Conservation (phyloP, 1,140 invertebrate genomes). For the Bombus turneri region DNA sequence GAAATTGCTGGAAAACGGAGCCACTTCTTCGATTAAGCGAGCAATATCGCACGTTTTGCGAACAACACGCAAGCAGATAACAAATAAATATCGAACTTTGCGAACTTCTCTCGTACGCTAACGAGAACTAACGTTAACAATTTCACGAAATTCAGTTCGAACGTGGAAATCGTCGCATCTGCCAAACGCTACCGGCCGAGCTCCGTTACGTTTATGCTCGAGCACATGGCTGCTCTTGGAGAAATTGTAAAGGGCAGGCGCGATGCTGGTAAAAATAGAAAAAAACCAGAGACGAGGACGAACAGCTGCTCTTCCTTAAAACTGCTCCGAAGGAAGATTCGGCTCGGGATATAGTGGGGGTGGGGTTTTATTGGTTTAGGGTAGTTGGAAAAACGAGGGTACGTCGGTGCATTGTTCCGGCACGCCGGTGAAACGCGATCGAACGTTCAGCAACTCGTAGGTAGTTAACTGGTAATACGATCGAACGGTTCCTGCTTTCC, state of each 20-base stretch:
- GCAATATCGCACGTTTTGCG: too few relatives aligned
- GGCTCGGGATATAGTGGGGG: constrained; percentile 31
- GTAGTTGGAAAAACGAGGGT: constrained; percentile 53
- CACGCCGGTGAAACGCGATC: background rate
- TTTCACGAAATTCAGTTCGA: too few relatives aligned
- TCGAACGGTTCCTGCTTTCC: background rate
- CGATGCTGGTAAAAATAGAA: constrained; percentile 52
- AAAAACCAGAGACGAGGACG: constrained; percentile 13
- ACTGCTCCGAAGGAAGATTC: constrained; percentile 39
- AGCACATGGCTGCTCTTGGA: background rate
- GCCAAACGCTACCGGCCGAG: too few relatives aligned
- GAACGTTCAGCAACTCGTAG: constrained; percentile 31
- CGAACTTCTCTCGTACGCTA: too few relatives aligned
- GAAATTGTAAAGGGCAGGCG: constrained; percentile 25
- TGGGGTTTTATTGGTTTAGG: constrained; percentile 65
- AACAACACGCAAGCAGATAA: too few relatives aligned
- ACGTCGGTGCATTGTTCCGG: constrained; percentile 31
- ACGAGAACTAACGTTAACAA: too few relatives aligned
- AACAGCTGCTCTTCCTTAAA: constrained; percentile 68
- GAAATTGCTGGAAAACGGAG: too few relatives aligned
- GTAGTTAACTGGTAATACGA: constrained; percentile 29
- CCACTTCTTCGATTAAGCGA: too few relatives aligned
- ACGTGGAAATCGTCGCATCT: too few relatives aligned
- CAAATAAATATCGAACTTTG: too few relatives aligned
- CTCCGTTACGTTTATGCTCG: too few relatives aligned